phyloP scores from a whole-genome alignment of 2,113 vertebrate genomes.

The Perca flavescens region DNA sequence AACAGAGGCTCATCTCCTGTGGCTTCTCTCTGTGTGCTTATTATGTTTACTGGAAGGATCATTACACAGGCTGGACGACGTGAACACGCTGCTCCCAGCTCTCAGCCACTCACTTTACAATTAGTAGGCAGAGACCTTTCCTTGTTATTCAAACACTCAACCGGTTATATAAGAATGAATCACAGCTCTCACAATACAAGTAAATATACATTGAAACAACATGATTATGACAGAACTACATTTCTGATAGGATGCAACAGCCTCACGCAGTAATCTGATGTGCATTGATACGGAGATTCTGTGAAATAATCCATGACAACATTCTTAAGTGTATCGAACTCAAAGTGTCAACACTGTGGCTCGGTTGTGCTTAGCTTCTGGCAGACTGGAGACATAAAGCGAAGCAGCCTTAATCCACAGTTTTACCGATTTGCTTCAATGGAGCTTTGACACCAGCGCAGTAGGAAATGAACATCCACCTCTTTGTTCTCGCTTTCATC shows the following conservation, averaged over 20 bases:
- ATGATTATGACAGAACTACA: conserved; percentile 40
- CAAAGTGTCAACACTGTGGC: conserved; percentile 58
- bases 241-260: conserved; percentile 25
- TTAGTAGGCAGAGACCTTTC: conserved; percentile 64
- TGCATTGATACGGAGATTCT: conserved; percentile 43
- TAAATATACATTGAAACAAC: conserved; percentile 54
- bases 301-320: conserved; percentile 55
- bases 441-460: conserved; percentile 56
- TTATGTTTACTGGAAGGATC: conserved; percentile 75
- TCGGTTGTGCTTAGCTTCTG: conserved; percentile 55
- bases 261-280: conserved; percentile 44
- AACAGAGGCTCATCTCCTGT: conserved; percentile 74
- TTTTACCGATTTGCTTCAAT: conserved; percentile 71
- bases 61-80: conserved; percentile 65
- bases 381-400: conserved; percentile 53
- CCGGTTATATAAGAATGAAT: conserved; percentile 78
- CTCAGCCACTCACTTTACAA: conserved; percentile 66
- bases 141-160: conserved; percentile 71
- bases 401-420: conserved; percentile 66
- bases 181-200: conserved; percentile 46
- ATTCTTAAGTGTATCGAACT: conserved; percentile 56
- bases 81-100: conserved; percentile 49
- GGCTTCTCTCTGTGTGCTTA: conserved; percentile 63
- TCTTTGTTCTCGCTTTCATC: conserved; percentile 80
- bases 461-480: conserved; percentile 70